A percentile compares a stretch with the other conserved stretches of the same genome.
phyloP scores from a whole-genome alignment of 2,797 vertebrate species.

The Helostoma temminkii region DNA sequence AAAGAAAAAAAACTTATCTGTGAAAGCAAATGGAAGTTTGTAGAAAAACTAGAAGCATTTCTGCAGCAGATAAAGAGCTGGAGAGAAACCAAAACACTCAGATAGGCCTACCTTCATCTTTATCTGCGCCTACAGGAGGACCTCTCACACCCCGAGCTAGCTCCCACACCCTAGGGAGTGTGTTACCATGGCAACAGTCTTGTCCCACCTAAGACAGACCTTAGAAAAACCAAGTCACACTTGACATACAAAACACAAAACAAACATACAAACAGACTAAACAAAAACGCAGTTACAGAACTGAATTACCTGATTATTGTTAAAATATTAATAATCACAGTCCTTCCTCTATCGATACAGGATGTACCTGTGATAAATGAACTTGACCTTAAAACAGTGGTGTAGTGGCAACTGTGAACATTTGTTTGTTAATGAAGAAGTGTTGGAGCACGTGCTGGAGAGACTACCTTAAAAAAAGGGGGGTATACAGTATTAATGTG shows the following conservation, averaged over 20 bases:
- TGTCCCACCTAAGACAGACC: conserved; percentile 24
- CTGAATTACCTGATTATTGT: conserved; percentile 13
- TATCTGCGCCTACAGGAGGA: conserved; percentile 77
- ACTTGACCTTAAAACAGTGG: conserved; percentile 33
- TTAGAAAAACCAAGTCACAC: not conserved
- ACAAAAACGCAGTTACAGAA: not conserved
- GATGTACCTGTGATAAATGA: conserved; percentile 40
- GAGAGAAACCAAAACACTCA: conserved; percentile 56
- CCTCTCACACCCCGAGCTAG: conserved; percentile 55
- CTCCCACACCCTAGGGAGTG: conserved; percentile 74
- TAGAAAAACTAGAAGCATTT: conserved; percentile 55
- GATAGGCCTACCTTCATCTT: conserved; percentile 74
- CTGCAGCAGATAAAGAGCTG: conserved; percentile 76
- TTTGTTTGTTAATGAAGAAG: conserved; percentile 37
- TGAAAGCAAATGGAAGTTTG: conserved; percentile 44
- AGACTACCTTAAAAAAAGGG: conserved; percentile 18
- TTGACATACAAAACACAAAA: not conserved
- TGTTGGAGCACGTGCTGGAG: conserved; percentile 21
- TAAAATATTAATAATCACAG: not conserved
- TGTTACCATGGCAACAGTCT: conserved; percentile 58
- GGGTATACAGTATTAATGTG: not conserved
- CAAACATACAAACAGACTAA: not conserved
- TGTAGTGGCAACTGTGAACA: conserved; percentile 18
- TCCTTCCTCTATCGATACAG: not conserved
- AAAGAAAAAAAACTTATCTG: conserved; percentile 54